Evolutionary conservation across 2,888 invertebrate genomes (phyloP).

Genomic region (Ethmia dodecea): DNA sequence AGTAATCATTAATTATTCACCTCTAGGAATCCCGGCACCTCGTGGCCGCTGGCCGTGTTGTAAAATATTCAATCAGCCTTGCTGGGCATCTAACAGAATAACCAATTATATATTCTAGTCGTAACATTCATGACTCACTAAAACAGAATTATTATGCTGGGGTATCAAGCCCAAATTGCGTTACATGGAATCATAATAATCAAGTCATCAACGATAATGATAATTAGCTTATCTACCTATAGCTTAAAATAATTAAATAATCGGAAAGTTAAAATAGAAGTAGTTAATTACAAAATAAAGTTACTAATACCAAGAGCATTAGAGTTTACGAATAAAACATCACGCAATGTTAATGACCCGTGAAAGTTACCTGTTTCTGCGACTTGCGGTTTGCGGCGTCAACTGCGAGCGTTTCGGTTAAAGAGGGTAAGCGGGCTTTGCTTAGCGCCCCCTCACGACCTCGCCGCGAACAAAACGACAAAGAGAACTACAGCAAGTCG

Average conservation of each 20-base stretch:
- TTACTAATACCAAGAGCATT: conserved; percentile 41
- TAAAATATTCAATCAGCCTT: conserved; percentile 54
- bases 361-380: conserved; percentile 49
- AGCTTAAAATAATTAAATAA: background rate
- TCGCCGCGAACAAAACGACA: conserved; percentile 54
- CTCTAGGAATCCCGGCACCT: conserved; percentile 35
- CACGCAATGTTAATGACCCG: conserved; percentile 61
- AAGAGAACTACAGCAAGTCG: conserved; percentile 49
- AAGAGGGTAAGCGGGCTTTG: conserved; percentile 53
- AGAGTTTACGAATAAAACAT: conserved; percentile 43
- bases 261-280: background rate
- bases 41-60: conserved; percentile 39
- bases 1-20: conserved; percentile 54
- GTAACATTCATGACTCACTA: too few relatives aligned
- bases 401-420: conserved; percentile 44
- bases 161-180: conserved; percentile 11
- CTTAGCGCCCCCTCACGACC: conserved; percentile 54
- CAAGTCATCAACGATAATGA: background rate
- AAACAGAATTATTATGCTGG: conserved; percentile 12
- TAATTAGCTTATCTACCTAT: background rate
- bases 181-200: conserved; percentile 1
- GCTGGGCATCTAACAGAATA: conserved; percentile 55
- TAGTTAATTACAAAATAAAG: conserved; percentile 5
- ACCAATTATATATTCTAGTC: conserved; percentile 40
- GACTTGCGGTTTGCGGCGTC: conserved; percentile 52